A percentile compares a stretch with the other conserved stretches of the same genome.
These are phyloP conservation scores for Rhyzopertha dominica DNA, from an alignment of 1,140 invertebrate genomes.

Conservation along the genomic window DNA sequence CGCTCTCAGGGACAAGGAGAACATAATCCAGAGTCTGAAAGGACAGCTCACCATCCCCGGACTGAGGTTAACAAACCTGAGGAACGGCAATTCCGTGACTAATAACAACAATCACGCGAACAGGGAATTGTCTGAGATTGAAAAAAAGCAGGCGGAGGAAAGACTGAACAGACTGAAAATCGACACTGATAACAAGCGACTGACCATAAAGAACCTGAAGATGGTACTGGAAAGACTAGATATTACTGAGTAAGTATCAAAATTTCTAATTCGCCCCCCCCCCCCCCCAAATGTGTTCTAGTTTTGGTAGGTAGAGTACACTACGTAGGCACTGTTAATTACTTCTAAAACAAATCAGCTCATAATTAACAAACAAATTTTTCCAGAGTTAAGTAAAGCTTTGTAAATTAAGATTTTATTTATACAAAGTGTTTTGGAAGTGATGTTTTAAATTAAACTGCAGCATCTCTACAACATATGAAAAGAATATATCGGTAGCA, in stretches of 20 bases:
- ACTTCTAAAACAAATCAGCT: too few species aligned
- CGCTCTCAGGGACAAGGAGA: conserved; percentile 73
- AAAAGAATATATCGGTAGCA: too few species aligned
- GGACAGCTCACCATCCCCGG: conserved; percentile 46
- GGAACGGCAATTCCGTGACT: conserved; percentile 13
- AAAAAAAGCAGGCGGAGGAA: conserved; percentile 64
- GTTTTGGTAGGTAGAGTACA: too few species aligned
- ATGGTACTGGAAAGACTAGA: conserved; percentile 68
- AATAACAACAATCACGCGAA: conserved; percentile 24
- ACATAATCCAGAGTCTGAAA: conserved; percentile 66
- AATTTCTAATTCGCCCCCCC: too few species aligned
- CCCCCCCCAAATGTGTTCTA: too few species aligned
- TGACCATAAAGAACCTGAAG: conserved; percentile 70
- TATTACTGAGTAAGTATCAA: conserved; percentile 68
- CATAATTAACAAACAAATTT: too few species aligned
- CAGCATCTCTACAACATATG: too few species aligned
- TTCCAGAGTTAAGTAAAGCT: too few species aligned
- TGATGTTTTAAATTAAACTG: too few species aligned
- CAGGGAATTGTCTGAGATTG: conserved; percentile 48
- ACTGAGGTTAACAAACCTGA: conserved; percentile 29
- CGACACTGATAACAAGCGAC: conserved; percentile 66
- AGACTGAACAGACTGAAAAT: conserved; percentile 58
- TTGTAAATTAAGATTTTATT: too few species aligned
- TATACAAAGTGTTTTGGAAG: too few species aligned
- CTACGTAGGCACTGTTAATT: too few species aligned